Evolutionary conservation across 2,888 invertebrate species (phyloP), one percentile per base, ranked within the genome.

Genomic region (Phytoseiulus persimilis): DNA sequence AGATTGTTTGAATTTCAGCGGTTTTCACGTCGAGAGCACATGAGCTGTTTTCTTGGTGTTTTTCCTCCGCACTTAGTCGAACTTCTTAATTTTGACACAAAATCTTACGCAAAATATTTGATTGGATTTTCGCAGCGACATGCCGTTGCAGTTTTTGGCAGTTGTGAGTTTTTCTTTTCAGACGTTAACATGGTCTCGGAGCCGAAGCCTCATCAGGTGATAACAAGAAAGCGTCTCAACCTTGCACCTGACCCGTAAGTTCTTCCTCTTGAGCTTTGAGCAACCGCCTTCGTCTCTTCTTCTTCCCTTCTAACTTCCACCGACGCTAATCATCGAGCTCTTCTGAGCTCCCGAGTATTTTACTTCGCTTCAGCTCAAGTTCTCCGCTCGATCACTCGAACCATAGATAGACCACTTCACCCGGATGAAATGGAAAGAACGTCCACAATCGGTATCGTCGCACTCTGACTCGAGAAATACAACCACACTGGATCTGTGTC

Each of bases 181-280:
- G 95, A 95, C 94, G 95, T 95, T 91, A 95, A 95, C 93, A 95
- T 95, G 95, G 95, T 95, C 90, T 95, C 95, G 32, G 95, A 95
- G 93, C 95, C 95, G 89, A 95, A 95, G 93, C 95, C 95, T 90
- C 95, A 95, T 92, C 95, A 95, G 92, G 90, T 91, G 89, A 90
- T 89, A 90, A 83, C 87, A 28, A 32, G 89, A 39, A 89, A 89
- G 46, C 65, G 89, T 39, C 89, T 87, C 87, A 87, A 87, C 87
- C 87, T 87, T 45, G 87, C 87, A 87, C 87, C 87, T n/a, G 87
- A 87, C 32, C 87, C 87, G 87, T 87, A 87, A 87, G 87, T 87
- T 87, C 87, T 87, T 87, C 6, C 1, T 31, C 65, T 65, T 65
- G 65, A 3, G 65, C 65, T 65, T 65, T 65, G 65, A 28, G 18